Percentiles rank a stretch among this genome's conserved stretches.
These are phyloP conservation scores for Malurus elegans DNA, from an alignment of 2,113 vertebrate genomes.

Conservation along the genomic window DNA sequence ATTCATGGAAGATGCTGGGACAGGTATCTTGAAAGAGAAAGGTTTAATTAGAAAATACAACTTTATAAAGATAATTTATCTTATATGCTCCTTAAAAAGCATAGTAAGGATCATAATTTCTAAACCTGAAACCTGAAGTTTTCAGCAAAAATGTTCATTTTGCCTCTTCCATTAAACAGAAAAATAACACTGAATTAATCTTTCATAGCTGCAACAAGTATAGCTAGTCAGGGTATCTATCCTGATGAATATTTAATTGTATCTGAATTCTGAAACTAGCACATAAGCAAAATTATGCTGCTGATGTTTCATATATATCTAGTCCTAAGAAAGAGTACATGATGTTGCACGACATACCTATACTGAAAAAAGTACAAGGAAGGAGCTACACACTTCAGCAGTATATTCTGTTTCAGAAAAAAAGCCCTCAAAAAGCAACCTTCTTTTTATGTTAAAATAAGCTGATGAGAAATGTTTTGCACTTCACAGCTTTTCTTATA, in stretches of 20 bases:
- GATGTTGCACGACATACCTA: background rate
- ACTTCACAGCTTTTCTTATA: background rate
- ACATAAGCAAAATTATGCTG: background rate
- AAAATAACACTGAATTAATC: slow-evolving; percentile 33
- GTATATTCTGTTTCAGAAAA: background rate
- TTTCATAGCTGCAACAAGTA: slow-evolving; percentile 23
- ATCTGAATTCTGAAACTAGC: background rate
- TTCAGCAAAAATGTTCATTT: slow-evolving; percentile 7
- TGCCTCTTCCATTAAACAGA: slow-evolving; percentile 14
- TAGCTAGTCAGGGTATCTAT: background rate
- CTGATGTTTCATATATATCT: background rate
- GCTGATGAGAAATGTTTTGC: background rate
- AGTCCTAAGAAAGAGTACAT: background rate
- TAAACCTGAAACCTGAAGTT: background rate
- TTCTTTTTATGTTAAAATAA: background rate
- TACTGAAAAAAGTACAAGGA: background rate
- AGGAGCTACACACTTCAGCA: background rate
- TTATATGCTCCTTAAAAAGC: background rate
- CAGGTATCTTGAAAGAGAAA: background rate
- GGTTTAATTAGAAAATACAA: background rate
- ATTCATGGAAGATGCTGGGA: background rate
- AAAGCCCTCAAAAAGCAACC: rapidly evolving
- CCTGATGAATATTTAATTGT: slow-evolving; percentile 34
- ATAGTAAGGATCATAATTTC: background rate
- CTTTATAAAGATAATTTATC: background rate